These are phyloP conservation scores for Trichonephila clavipes DNA, from an alignment of 1,140 invertebrate species.

Conservation along the genomic window DNA sequence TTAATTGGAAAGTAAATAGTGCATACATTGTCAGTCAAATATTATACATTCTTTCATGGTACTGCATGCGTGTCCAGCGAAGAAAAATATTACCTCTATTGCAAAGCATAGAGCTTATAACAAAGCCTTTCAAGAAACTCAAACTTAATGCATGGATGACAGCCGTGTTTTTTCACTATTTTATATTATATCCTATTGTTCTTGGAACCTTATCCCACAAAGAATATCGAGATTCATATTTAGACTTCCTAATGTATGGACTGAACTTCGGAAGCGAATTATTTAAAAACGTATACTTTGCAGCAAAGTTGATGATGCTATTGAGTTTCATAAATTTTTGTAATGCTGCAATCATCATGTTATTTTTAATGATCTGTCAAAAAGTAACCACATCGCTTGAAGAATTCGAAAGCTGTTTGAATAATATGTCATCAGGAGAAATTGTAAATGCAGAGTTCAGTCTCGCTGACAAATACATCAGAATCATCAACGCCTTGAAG, in stretches of 20 bases:
- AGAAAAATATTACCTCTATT: not conserved
- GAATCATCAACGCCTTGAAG: not conserved
- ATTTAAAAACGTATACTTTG: not conserved
- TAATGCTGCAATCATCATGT: not conserved
- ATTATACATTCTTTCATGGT: not conserved
- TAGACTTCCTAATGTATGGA: not conserved
- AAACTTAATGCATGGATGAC: not conserved
- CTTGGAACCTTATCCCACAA: not conserved
- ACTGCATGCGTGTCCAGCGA: not conserved
- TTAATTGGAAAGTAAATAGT: not conserved
- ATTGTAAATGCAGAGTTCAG: not conserved
- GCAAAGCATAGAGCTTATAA: not conserved
- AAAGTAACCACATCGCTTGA: not conserved
- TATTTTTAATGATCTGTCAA: not conserved
- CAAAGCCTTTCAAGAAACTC: not conserved
- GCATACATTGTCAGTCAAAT: not conserved
- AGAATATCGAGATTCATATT: not conserved
- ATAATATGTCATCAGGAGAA: not conserved
- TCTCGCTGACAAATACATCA: not conserved
- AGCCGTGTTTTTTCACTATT: not conserved
- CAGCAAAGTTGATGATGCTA: not conserved
- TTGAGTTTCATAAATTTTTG: not conserved
- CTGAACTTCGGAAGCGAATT: not conserved
- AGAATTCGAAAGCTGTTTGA: not conserved
- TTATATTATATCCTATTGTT: not conserved